Percentiles rank a stretch among this genome's conserved stretches.
These are phyloP conservation scores for Arrhopalites spinosus DNA, from an alignment of 2,888 invertebrate genomes.

Conservation along the genomic window DNA sequence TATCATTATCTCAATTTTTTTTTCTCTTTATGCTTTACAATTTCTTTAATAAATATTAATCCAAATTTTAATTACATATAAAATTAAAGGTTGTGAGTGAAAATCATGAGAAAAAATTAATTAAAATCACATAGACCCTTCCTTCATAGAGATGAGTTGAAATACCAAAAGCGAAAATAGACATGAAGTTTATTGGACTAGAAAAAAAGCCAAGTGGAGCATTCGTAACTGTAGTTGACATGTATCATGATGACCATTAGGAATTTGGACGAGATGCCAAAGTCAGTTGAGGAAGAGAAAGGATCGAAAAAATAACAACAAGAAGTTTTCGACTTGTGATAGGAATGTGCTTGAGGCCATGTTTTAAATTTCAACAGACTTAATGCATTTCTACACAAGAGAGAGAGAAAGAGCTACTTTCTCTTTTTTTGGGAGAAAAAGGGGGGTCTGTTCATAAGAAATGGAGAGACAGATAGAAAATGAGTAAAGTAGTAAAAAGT, in stretches of 20 bases:
- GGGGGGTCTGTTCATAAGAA: conserved; percentile 1
- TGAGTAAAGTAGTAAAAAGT: conserved; percentile 23
- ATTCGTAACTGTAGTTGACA: neutral
- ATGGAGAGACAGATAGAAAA: conserved; percentile 6
- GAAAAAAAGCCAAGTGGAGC: neutral
- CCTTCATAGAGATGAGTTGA: too few relatives aligned
- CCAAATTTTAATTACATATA: too few relatives aligned
- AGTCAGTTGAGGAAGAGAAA: neutral
- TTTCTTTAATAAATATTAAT: too few relatives aligned
- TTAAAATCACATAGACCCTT: too few relatives aligned
- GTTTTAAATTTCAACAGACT: neutral
- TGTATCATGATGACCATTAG: neutral
- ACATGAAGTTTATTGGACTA: neutral
- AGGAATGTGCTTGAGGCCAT: neutral
- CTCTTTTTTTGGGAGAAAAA: neutral
- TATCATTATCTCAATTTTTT: too few relatives aligned
- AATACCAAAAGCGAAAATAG: too few relatives aligned
- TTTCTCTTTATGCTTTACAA: too few relatives aligned
- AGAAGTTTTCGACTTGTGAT: too few relatives aligned
- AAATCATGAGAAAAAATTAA: too few relatives aligned
- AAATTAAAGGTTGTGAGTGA: too few relatives aligned
- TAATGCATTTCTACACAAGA: neutral
- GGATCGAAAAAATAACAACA: too few relatives aligned
- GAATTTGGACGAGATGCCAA: conserved; percentile 1
- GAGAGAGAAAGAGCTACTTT: neutral